Evolutionary conservation across 2,113 vertebrate genomes (phyloP), one percentile per base, ranked within the genome.

Genomic region (Brachypodius melanocephalos): DNA sequence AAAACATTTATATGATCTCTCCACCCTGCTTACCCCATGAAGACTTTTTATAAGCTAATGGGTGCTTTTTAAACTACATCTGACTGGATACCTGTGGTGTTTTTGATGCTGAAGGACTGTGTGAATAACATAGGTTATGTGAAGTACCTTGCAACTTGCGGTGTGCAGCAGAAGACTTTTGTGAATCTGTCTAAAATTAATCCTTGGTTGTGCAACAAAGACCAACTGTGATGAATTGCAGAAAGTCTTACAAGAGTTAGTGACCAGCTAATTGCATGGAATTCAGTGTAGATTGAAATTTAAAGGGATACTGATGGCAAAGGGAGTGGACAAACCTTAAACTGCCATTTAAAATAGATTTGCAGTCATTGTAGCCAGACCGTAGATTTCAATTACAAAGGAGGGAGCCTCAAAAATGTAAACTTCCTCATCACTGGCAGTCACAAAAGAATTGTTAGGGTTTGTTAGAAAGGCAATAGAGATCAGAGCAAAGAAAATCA

Each of bases 351-450:
- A 57, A 80, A 89, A 40, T 10, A 68, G 19, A 18, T 65, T 26
- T 0, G 1, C 1, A 36, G 0, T 36, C 20, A 25, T 20, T 55
- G 15, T 31, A 57, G 16, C 43, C 16, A 77, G 8, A 32, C 46
- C 14, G 26, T 10, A 45, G 8, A 68, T 55, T 83, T 68, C 34
- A 58, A 6, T 55, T 65, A 38, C n/a, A 38, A 67, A 83, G 19
- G 8, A 51, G 4, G 6, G 8, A 76, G 19, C 22, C 21, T 58
- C 20, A 55, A 49, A 84, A 91, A 59, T 21, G 4, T 59, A 63
- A 54, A 5, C 13, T 54, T 54, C 18, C 5, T 66, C 21, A 36
- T 66, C 21, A 22, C 19, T 45, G 12, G 2, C 19, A 63, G 42
- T 49, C 67, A 36, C 19, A 34, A 46, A 75, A 54, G 3, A 45